Base-by-base conservation (phyloP, 2,113 vertebrate species). In the Henicopernis longicauda region DNA sequence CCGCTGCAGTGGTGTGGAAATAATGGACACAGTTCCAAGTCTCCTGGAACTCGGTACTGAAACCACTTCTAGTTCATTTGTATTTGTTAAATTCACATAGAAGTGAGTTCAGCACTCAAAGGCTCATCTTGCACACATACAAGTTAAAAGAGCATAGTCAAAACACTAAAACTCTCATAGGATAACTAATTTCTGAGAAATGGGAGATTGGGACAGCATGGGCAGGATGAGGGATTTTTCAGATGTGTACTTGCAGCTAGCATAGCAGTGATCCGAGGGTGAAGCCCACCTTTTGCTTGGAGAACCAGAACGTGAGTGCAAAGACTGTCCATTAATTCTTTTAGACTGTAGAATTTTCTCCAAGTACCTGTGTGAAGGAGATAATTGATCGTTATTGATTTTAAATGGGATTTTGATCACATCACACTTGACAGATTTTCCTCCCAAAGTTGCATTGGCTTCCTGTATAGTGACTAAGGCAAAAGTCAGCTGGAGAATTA, bases 271-370 rank as follows among this genome's bases (percentile, higher is more conserved):
- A 44, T 36, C 66, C 26, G 7, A 34, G 44, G 54, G 8, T 12
- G 70, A 67, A 58, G 29, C 57, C 17, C 38, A 63, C 73, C 36
- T 9, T 71, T 12, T 31, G 31, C 1, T 1, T 20, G 45, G 38
- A 59, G 47, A 59, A 25, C 32, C 1, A 1, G 78, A 65, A 57
- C 0, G 0, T 0, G 11, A 55, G 38, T 4, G 7, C 65, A 44
- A 22, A 14, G 63, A 23, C 36, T 40, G 40, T 23, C 76, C 12
- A 0, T 11, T 54, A 25, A 2, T 45, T 67, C 84, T 19, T 55
- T 26, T 6, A n/a, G 78, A 22, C n/a, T 11, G 25, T 5, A n/a
- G 62, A 20, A 7, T 49, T 57, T 89, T 90, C n/a, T 82, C 19
- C 42, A 34, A 19, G 63, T 74, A 82, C 65, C 88, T 95, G 65